phyloP scores from a whole-genome alignment of 2,888 invertebrate species.

The Piscicola geometra region DNA sequence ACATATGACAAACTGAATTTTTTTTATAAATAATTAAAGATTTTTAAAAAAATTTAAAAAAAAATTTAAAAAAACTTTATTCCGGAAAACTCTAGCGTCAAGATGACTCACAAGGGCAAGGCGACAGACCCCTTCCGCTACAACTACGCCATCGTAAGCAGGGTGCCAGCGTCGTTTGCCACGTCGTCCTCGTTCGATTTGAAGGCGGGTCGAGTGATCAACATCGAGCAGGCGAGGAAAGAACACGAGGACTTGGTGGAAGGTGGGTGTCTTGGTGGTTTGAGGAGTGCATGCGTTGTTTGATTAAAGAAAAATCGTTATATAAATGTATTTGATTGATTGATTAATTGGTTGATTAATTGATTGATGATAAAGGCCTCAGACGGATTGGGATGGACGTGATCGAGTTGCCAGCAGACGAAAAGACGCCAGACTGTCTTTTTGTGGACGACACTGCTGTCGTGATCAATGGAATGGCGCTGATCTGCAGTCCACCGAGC shows the following conservation, averaged over 20 bases:
- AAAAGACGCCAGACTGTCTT: conserved; percentile 74
- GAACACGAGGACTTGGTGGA: conserved; percentile 81
- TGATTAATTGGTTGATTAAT: not conserved
- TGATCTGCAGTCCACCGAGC: conserved; percentile 61
- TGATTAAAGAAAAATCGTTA: not conserved
- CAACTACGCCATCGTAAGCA: conserved; percentile 44
- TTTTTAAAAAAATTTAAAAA: too few relatives aligned
- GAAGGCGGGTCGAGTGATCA: conserved; percentile 37
- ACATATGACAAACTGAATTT: too few relatives aligned
- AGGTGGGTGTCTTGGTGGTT: conserved; percentile 15
- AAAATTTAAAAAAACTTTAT: too few relatives aligned
- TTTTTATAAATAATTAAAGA: too few relatives aligned
- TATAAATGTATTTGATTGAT: not conserved
- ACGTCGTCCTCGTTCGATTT: conserved; percentile 42
- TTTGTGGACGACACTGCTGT: conserved; percentile 86
- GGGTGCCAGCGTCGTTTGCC: conserved; percentile 44
- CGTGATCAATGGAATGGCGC: conserved; percentile 84
- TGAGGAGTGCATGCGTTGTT: not conserved
- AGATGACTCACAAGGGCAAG: conserved; percentile 14
- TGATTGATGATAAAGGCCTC: conserved; percentile 59
- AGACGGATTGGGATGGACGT: conserved; percentile 70
- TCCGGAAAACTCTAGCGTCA: not conserved
- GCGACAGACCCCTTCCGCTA: conserved; percentile 41
- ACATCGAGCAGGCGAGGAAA: conserved; percentile 73
- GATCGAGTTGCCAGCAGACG: conserved; percentile 81